phyloP scores from a whole-genome alignment of 2,888 invertebrate genomes.

The Anoncus sp. region DNA sequence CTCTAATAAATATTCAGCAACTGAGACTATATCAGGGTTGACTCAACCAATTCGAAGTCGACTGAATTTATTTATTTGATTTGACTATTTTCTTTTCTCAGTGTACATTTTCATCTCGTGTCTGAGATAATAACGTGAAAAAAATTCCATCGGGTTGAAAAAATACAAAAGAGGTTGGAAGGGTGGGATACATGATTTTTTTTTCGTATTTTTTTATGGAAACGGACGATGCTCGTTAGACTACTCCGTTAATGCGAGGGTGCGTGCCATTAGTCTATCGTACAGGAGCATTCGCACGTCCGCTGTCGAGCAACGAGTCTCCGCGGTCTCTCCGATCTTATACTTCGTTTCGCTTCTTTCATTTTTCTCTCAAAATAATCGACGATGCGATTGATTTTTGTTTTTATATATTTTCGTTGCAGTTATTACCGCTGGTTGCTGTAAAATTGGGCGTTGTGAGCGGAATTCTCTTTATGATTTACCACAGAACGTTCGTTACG shows the following conservation, averaged over 20 bases:
- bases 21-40: no score
- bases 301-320: no score
- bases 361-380: background rate
- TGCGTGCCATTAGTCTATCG: constrained; percentile 40
- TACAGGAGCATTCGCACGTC: constrained; percentile 11
- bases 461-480: constrained; percentile 69
- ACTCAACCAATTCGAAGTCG: no score
- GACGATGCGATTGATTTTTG: constrained; percentile 15
- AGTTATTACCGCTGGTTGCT: constrained; percentile 76
- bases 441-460: constrained; percentile 59
- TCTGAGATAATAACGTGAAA: no score
- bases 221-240: constrained; percentile 16
- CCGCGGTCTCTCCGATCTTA: no score
- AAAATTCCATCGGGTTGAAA: no score
- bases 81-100: no score
- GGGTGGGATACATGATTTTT: constrained; percentile 16
- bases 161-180: no score
- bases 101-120: no score
- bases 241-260: constrained; percentile 17
- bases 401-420: constrained; percentile 66
- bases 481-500: constrained; percentile 73
- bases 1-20: no score
- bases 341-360: no score
- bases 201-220: constrained; percentile 3
- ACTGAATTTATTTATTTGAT: no score